phyloP scores from a whole-genome alignment of 2,797 vertebrate genomes.

The Alosa sapidissima region DNA sequence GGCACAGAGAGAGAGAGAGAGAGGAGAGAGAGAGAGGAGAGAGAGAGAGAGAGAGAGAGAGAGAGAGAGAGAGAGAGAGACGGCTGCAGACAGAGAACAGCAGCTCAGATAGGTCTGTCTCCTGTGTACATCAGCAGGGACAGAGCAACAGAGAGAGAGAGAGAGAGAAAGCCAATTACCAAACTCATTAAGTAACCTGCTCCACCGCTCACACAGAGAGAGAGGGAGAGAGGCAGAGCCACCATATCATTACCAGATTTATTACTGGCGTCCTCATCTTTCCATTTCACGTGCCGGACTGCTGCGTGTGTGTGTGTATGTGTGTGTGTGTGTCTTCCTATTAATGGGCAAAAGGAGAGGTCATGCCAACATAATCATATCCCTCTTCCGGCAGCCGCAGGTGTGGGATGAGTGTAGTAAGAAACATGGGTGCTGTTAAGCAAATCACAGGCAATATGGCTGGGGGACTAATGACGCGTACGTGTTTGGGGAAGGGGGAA shows the following conservation, averaged over 20 bases:
- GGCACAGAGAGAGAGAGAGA: background rate
- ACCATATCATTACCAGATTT: slow-evolving; percentile 58
- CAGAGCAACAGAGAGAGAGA: slow-evolving; percentile 44
- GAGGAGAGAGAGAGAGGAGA: background rate
- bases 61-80: background rate
- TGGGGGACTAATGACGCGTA: background rate
- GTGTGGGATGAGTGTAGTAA: slow-evolving; percentile 12
- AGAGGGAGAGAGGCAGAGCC: slow-evolving; percentile 63
- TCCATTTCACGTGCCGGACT: slow-evolving; percentile 49
- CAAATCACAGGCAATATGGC: background rate
- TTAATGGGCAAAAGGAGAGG: slow-evolving; percentile 44
- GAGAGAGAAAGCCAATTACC: slow-evolving; percentile 73
- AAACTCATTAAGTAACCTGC: slow-evolving; percentile 78
- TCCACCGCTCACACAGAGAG: slow-evolving; percentile 60
- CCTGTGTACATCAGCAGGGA: slow-evolving; percentile 3
- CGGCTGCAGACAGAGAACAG: background rate
- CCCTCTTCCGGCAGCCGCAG: slow-evolving; percentile 32
- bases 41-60: background rate
- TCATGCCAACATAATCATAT: slow-evolving; percentile 57
- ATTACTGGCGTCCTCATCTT: slow-evolving; percentile 52
- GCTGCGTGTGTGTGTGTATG: background rate
- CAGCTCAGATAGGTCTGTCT: background rate
- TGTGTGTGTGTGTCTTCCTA: slow-evolving; percentile 31
- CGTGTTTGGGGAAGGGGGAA: background rate
- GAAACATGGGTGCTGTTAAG: slow-evolving; percentile 2